Conservation (phyloP, 2,888 invertebrate genomes). For the Eristalinus aeneus region DNA sequence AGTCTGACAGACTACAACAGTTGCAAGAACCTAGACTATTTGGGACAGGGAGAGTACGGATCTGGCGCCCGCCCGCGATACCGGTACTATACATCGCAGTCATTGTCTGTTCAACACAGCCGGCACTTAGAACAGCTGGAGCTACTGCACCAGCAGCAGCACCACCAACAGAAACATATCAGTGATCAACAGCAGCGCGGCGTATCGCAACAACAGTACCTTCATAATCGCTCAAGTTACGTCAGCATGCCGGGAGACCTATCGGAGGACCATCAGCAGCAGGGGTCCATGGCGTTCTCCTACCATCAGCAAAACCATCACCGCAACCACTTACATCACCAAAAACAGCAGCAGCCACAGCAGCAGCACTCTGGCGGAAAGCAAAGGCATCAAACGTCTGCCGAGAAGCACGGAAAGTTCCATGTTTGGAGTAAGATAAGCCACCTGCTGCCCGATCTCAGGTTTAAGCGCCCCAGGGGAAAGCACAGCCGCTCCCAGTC, state of each 20-base stretch:
- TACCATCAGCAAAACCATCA: conserved; percentile 72
- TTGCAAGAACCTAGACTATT: conserved; percentile 77
- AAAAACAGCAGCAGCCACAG: conserved; percentile 50
- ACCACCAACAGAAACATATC: conserved; percentile 58
- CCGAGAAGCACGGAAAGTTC: conserved; percentile 51
- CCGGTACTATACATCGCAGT: conserved; percentile 47
- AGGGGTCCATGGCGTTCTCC: conserved; percentile 72
- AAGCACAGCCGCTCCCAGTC: conserved; percentile 92
- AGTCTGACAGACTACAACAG: conserved; percentile 80
- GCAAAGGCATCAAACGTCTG: conserved; percentile 72
- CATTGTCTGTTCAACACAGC: conserved; percentile 50
- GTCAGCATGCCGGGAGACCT: conserved; percentile 73
- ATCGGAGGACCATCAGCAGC: conserved; percentile 74
- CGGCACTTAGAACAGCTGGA: conserved; percentile 51
- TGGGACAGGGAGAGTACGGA: conserved; percentile 68
- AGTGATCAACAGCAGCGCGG: conserved; percentile 62
- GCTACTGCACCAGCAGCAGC: conserved; percentile 56
- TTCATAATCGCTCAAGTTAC: conserved; percentile 71
- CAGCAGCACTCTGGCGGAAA: conserved; percentile 51
- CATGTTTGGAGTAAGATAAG: conserved; percentile 82
- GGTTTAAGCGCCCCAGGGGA: conserved; percentile 82
- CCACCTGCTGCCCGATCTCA: conserved; percentile 90
- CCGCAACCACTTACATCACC: conserved; percentile 75
- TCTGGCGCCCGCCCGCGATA: conserved; percentile 45
- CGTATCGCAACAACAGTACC: conserved; percentile 58